A percentile compares a stretch with the other conserved stretches of the same genome.
Evolutionary conservation across 2,888 invertebrate genomes (phyloP).

Genomic region (Oegoconia quadripuncta): DNA sequence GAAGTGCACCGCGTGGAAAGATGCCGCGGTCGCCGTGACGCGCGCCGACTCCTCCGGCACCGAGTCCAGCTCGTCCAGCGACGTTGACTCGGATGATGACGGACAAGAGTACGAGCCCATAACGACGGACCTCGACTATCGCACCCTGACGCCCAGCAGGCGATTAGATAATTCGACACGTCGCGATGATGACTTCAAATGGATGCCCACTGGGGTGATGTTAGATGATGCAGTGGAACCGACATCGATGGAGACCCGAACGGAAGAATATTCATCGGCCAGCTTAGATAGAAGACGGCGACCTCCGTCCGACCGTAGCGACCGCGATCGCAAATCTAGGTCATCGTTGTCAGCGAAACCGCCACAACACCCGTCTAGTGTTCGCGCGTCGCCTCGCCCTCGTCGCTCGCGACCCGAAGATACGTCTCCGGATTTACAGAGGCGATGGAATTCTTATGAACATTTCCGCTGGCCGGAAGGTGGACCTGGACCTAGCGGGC

Average conservation of each 20-base stretch:
- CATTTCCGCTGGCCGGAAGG: slow-evolving; percentile 81
- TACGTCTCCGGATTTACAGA: slow-evolving; percentile 62
- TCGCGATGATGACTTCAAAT: slow-evolving; percentile 84
- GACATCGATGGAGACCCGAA: slow-evolving; percentile 42
- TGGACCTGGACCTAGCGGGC: slow-evolving; percentile 51
- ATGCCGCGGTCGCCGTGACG: slow-evolving; percentile 57
- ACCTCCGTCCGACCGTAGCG: slow-evolving; percentile 70
- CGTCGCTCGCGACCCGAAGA: slow-evolving; percentile 59
- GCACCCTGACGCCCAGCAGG: slow-evolving; percentile 62
- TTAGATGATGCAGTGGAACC: slow-evolving; percentile 49
- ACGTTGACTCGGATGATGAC: slow-evolving; percentile 57
- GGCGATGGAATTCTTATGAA: slow-evolving; percentile 77
- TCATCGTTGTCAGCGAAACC: slow-evolving; percentile 79
- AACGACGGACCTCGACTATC: slow-evolving; percentile 80
- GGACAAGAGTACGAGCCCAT: slow-evolving; percentile 75
- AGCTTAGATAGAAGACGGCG: slow-evolving; percentile 80
- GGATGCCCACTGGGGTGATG: slow-evolving; percentile 75
- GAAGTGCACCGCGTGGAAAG: slow-evolving; percentile 75
- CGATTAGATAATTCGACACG: slow-evolving; percentile 79
- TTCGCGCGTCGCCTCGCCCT: slow-evolving; percentile 62
- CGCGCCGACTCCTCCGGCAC: slow-evolving; percentile 63
- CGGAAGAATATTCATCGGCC: slow-evolving; percentile 58
- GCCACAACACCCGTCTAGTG: slow-evolving; percentile 64
- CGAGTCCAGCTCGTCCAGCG: slow-evolving; percentile 56
- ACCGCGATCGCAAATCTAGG: slow-evolving; percentile 82